Conservation (phyloP, 2,888 invertebrate genomes). For the Eueremaeus valkanovi region DNA sequence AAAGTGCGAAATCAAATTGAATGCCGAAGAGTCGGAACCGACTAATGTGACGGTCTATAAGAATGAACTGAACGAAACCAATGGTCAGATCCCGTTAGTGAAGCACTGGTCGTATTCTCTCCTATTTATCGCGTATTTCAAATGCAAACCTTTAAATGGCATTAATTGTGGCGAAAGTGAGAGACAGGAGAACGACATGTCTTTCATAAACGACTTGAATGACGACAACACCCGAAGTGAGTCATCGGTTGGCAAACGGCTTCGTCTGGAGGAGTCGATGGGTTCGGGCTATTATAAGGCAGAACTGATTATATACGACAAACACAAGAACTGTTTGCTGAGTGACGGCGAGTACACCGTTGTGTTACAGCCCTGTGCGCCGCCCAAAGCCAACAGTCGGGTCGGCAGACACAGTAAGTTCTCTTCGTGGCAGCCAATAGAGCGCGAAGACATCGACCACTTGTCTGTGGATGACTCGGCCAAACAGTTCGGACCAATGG, state of each 20-base stretch:
- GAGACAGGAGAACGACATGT: background rate
- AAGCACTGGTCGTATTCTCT: conserved; percentile 69
- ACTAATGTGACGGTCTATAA: conserved; percentile 79
- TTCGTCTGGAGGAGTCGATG: background rate
- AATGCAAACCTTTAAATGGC: background rate
- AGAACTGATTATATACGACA: conserved; percentile 83
- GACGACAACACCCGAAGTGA: background rate
- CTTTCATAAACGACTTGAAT: background rate
- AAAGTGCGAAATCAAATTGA: conserved; percentile 51
- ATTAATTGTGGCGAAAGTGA: background rate
- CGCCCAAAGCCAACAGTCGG: conserved; percentile 41
- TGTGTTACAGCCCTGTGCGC: conserved; percentile 64
- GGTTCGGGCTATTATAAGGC: conserved; percentile 45
- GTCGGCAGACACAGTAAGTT: background rate
- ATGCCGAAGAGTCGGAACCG: conserved; percentile 57
- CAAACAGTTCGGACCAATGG: conserved; percentile 23
- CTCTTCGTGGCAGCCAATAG: background rate
- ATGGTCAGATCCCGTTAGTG: conserved; percentile 72
- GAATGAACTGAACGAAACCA: conserved; percentile 73
- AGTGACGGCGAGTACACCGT: conserved; percentile 88
- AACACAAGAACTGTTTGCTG: conserved; percentile 76
- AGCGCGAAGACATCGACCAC: background rate
- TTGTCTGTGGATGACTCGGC: background rate
- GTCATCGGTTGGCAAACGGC: background rate
- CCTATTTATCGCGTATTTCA: conserved; percentile 67